Base-by-base conservation (phyloP, 1,140 invertebrate genomes). In the Centruroides sculpturatus region DNA sequence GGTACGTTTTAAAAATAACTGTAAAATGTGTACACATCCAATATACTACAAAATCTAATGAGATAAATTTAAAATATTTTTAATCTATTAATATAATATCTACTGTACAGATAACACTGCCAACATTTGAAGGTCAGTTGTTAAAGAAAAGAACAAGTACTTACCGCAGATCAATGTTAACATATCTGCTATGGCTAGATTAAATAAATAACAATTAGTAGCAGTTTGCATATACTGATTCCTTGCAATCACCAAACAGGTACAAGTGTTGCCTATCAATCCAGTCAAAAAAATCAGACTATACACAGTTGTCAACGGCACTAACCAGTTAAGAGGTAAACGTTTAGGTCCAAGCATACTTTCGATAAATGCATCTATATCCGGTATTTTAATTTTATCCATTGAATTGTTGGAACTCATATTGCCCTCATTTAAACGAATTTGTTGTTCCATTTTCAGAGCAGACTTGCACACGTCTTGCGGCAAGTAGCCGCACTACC, bases 151-250 rank as follows among this genome's bases (percentile, higher is more conserved):
- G 10, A 6, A 5, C 8, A 62, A 59, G 3, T 7, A 64, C 70
- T 71, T 70, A 74, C 72, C 72, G 41, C 66, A 68, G 12, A 72
- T 64, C 5, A 74, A 61, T 4, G 71, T 74, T n/a, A 73, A 64
- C 64, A 74, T 68, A 58, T 74, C 72, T 8, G 72, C 68, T 35
- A 81, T 67, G 23, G 81, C 81, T 58, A 82, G 67, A 66, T 75
- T 79, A 69, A 82, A 79, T 23, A 82, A 68, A 62, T 82, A 82
- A 57, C 73, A 79, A 67, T 82, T 81, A 9, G 80, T 82, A 3
- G 73, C 72, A 4, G 76, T 79, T 61, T 77, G 73, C 77, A 79
- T 78, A 59, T 73, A 75, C 48, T 70, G 71, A 61, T 79, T 80
- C 46, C 72, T 68, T 4, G 73, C 70, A 54, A 83, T 82, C 5